phyloP scores from a whole-genome alignment of 2,888 invertebrate genomes.

The Eilema caniola region DNA sequence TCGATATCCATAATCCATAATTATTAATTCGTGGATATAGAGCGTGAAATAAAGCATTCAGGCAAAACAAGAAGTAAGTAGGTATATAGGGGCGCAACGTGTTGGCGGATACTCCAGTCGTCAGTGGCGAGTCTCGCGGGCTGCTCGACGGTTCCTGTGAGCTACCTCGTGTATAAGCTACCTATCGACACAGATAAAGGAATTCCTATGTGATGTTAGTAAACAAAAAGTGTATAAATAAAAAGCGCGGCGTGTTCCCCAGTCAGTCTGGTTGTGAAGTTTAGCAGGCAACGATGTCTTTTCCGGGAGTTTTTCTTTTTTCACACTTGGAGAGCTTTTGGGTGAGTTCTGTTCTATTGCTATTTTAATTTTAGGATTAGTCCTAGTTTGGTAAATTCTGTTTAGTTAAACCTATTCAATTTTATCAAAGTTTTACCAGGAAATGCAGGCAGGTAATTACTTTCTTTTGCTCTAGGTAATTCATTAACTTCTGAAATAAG shows the following conservation, averaged over 20 bases:
- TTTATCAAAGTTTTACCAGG: conserved; percentile 34
- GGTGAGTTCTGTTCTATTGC: conserved; percentile 67
- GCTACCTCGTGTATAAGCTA: conserved; percentile 48
- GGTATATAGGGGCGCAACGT: conserved; percentile 80
- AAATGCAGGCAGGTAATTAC: conserved; percentile 32
- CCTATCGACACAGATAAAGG: conserved; percentile 65
- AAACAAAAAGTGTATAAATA: conserved; percentile 83
- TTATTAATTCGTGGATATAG: conserved; percentile 82
- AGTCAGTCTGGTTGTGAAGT: conserved; percentile 74
- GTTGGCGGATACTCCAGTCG: conserved; percentile 71
- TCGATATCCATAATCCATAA: conserved; percentile 73
- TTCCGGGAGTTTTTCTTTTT: conserved; percentile 81
- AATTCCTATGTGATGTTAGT: conserved; percentile 81
- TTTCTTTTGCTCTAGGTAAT: conserved; percentile 42
- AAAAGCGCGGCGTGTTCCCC: conserved; percentile 69
- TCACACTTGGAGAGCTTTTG: conserved; percentile 83
- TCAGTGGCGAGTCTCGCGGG: conserved; percentile 64
- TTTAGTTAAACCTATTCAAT: conserved; percentile 30
- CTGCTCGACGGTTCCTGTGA: conserved; percentile 56
- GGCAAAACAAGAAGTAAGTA: conserved; percentile 77
- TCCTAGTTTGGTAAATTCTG: conserved; percentile 17
- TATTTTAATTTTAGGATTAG: conserved; percentile 9
- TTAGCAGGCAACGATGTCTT: conserved; percentile 74
- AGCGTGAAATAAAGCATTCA: conserved; percentile 83
- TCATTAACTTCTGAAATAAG: conserved; percentile 37